Conservation (phyloP, 2,797 vertebrate species). For the Avahi laniger region DNA sequence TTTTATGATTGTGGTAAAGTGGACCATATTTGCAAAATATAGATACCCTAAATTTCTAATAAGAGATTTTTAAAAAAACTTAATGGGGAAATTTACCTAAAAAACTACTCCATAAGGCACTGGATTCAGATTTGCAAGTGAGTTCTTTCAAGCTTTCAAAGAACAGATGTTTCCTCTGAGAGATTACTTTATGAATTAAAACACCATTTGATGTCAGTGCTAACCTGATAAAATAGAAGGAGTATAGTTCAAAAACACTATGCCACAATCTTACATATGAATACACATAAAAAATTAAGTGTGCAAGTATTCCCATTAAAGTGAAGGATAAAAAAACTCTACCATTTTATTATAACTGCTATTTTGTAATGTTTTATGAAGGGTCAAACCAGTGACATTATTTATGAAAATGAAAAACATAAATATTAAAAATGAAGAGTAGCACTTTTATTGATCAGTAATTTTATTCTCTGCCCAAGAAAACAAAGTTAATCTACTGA, state of each 20-base stretch:
- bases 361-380: not conserved
- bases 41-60: not conserved
- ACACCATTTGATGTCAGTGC: not conserved
- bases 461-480: not conserved
- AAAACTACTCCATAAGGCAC: not conserved
- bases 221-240: not conserved
- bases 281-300: not conserved
- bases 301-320: not conserved
- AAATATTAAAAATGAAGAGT: not conserved
- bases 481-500: conserved; percentile 4
- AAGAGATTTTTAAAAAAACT: not conserved
- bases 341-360: not conserved
- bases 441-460: not conserved
- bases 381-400: not conserved
- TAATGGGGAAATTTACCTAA: not conserved
- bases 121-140: not conserved
- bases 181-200: conserved; percentile 9
- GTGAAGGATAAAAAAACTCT: not conserved
- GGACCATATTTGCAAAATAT: not conserved
- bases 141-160: not conserved
- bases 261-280: not conserved
- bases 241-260: not conserved
- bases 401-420: not conserved
- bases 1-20: not conserved
- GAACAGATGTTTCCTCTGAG: not conserved